Evolutionary conservation across 2,113 vertebrate genomes (phyloP).

Genomic region (Tupaia tana): DNA sequence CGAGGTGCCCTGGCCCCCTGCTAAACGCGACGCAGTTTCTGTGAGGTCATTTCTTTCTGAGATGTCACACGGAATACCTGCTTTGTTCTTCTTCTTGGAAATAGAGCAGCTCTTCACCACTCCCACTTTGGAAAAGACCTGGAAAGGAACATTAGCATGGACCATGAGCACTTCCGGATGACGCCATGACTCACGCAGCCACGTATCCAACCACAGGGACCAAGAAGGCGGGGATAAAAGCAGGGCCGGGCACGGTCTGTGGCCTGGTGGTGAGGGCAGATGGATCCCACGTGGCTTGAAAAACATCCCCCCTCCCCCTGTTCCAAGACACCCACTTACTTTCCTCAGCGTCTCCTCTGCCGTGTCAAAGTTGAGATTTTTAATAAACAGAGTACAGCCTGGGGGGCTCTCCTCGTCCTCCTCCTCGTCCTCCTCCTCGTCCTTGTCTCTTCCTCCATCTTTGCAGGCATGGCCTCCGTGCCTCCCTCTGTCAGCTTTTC

Average conservation of each 20-base stretch:
- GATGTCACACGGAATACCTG: slow-evolving; percentile 84
- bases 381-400: slow-evolving; percentile 96
- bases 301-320: no score
- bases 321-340: slow-evolving; percentile 61
- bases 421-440: slow-evolving; percentile 84
- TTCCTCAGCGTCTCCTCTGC: slow-evolving; percentile 91
- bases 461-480: not conserved
- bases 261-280: no score
- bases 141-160: not conserved
- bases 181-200: accelerated
- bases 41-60: accelerated
- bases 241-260: no score
- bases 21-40: not conserved
- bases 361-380: slow-evolving; percentile 96
- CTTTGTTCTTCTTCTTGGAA: slow-evolving; percentile 95
- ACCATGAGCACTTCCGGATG: accelerated
- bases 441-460: slow-evolving; percentile 70
- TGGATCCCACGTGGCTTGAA: not conserved
- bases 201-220: accelerated
- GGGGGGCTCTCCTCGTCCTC: slow-evolving; percentile 90
- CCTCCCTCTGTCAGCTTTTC: not conserved
- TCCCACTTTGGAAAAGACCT: slow-evolving; percentile 94
- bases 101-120: slow-evolving; percentile 92
- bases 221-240: accelerated
- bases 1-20: not conserved